A percentile compares a stretch with the other conserved stretches of the same genome.
phyloP scores from a whole-genome alignment of 2,888 invertebrate species.

The Gnatocerus cornutus region DNA sequence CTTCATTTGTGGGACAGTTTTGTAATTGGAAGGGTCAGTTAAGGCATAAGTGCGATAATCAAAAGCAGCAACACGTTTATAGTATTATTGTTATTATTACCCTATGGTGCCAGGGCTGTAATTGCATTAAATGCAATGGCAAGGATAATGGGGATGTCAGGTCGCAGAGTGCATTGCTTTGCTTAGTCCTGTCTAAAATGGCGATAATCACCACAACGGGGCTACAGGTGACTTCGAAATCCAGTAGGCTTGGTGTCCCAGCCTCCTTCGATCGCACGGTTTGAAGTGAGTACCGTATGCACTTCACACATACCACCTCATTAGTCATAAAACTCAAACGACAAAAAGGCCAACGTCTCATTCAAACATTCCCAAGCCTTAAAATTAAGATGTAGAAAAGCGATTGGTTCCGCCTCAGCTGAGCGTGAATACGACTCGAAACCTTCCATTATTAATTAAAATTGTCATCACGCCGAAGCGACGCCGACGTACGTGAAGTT shows the following conservation, averaged over 20 bases:
- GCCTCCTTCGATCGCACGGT: too few species aligned
- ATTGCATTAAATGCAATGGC: conserved; percentile 2
- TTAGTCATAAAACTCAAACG: neutral
- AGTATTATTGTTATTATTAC: conserved; percentile 4
- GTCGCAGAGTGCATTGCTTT: conserved; percentile 1
- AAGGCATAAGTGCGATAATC: neutral
- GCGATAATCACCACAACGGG: too few species aligned
- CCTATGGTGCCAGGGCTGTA: conserved; percentile 1
- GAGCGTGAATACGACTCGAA: conserved; percentile 15
- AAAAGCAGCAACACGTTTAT: conserved; percentile 4
- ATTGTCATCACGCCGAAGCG: conserved; percentile 54
- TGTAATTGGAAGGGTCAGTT: neutral
- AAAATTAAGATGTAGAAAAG: conserved; percentile 17
- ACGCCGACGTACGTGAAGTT: conserved; percentile 47
- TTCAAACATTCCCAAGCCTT: neutral
- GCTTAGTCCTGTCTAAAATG: neutral
- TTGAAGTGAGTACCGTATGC: too few species aligned
- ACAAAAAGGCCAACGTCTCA: neutral
- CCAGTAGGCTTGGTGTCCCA: too few species aligned
- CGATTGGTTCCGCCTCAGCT: conserved; percentile 20
- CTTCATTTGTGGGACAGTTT: neutral
- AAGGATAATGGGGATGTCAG: conserved; percentile 3
- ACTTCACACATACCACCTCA: too few species aligned
- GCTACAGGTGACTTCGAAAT: too few species aligned
- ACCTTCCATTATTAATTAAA: conserved; percentile 51